Base-by-base conservation (phyloP, 2,797 vertebrate species). In the Eleutherodactylus coqui region DNA sequence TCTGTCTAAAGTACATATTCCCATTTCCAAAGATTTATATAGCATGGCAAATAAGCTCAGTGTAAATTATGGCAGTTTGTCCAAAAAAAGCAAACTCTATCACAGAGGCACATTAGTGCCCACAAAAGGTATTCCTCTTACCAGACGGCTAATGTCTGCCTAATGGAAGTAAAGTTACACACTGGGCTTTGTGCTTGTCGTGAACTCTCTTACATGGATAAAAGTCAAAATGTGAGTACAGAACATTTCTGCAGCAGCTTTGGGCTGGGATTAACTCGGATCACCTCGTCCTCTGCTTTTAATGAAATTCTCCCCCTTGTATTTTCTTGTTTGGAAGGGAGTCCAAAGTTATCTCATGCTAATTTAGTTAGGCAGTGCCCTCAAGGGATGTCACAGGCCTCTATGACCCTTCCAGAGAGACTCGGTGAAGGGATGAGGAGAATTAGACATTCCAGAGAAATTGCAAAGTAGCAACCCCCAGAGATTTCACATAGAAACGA, bases 371-470 rank as follows among this genome's bases (percentile, higher is more conserved):
- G 97, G 96, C 96, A 96, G 96, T 97, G 96, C 96, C 96, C 97
- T 96, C 96, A 92, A 93, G 96, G 95, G 94, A 96, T 93, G 94
- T 96, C 94, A 92, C 93, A 94, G 92, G 93, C 93, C 94, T 96
- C 94, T 92, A 92, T 96, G 97, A 97, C 96, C 97, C 95, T 93
- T 95, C 93, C 90, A 90, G 92, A 93, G 93, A 94, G 93, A 92
- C 89, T 91, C 90, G 91, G 95, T 91, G 87, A 90, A 94, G 93
- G 92, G 95, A 96, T 95, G 95, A 93, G 93, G 94, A 95, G 96
- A 97, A 96, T 96, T 96, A 95, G 97, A 96, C 97, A 99, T 99
- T 99, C 98, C 97, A 97, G 95, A 97, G 96, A 97, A 98, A 96
- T 96, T 96, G 94, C 90, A 95, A 96, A 95, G 95, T 94, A 94